Conservation (phyloP, 1,140 invertebrate species). For the Dufourea novaeangliae region DNA sequence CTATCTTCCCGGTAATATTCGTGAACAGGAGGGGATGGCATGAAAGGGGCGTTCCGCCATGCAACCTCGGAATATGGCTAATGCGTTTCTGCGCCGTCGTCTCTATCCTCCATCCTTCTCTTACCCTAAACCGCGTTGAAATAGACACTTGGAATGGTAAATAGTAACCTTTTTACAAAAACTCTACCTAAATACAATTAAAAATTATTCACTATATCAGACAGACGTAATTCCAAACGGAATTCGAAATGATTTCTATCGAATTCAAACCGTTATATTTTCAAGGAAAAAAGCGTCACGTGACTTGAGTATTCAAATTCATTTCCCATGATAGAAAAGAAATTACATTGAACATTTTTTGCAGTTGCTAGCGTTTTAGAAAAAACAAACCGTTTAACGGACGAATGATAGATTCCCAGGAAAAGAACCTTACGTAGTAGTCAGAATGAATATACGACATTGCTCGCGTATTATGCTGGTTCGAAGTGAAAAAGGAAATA, state of each 20-base stretch:
- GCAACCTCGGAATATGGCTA: slow-evolving; percentile 78
- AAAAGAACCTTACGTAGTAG: neutral
- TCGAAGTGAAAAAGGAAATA: slow-evolving; percentile 64
- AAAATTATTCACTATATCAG: neutral
- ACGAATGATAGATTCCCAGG: neutral
- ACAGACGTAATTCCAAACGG: neutral
- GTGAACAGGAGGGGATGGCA: slow-evolving; percentile 45
- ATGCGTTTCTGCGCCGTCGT: slow-evolving; percentile 71
- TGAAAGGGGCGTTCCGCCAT: slow-evolving; percentile 77
- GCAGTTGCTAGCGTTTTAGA: too few species aligned
- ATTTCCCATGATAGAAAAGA: too few species aligned
- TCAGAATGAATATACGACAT: neutral
- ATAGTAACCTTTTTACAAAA: slow-evolving; percentile 7
- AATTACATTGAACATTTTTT: too few species aligned
- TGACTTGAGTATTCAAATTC: too few species aligned
- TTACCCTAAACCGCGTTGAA: slow-evolving; percentile 1
- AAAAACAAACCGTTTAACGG: too few species aligned
- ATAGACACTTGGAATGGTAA: slow-evolving; percentile 18
- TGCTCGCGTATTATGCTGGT: neutral
- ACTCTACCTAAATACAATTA: neutral
- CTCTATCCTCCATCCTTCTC: slow-evolving; percentile 46
- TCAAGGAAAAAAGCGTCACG: neutral
- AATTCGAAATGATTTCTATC: neutral
- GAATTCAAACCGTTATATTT: neutral
- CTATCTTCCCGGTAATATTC: slow-evolving; percentile 49